phyloP scores from a whole-genome alignment of 2,797 vertebrate species.

The Sebastes jordani region DNA sequence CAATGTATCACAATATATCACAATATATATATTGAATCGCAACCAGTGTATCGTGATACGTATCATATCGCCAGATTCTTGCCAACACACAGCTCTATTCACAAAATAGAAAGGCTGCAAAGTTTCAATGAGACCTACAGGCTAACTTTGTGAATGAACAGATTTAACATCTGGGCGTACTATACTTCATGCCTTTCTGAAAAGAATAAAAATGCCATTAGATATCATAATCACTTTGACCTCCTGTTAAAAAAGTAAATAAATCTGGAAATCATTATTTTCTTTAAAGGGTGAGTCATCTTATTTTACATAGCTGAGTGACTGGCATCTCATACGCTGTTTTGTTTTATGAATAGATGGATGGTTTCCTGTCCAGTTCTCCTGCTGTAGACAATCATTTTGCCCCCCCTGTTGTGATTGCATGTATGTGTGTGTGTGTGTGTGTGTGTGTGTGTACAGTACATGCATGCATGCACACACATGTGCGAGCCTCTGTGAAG shows the following conservation, averaged over 20 bases:
- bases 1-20: no score
- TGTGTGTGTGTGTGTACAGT: conserved; percentile 14
- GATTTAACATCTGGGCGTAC: conserved; percentile 26
- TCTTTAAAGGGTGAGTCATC: conserved; percentile 49
- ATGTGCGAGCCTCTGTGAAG: conserved; percentile 59
- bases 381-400: conserved; percentile 48
- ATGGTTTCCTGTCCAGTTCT: conserved; percentile 63
- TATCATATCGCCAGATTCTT: no score
- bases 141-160: conserved; percentile 44
- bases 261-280: conserved; percentile 70
- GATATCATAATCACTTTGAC: conserved; percentile 62
- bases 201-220: conserved; percentile 36
- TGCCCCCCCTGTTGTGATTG: conserved; percentile 17
- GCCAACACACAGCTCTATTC: neutral
- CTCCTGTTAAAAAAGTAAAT: conserved; percentile 34
- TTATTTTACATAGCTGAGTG: conserved; percentile 62
- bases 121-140: neutral
- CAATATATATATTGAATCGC: no score
- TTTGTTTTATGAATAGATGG: conserved; percentile 67
- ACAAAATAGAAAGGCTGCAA: neutral
- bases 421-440: neutral
- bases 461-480: conserved; percentile 41
- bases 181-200: conserved; percentile 4
- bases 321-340: conserved; percentile 55
- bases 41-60: no score